Conservation (phyloP, 2,888 invertebrate genomes). For the Oscheius sp. region DNA sequence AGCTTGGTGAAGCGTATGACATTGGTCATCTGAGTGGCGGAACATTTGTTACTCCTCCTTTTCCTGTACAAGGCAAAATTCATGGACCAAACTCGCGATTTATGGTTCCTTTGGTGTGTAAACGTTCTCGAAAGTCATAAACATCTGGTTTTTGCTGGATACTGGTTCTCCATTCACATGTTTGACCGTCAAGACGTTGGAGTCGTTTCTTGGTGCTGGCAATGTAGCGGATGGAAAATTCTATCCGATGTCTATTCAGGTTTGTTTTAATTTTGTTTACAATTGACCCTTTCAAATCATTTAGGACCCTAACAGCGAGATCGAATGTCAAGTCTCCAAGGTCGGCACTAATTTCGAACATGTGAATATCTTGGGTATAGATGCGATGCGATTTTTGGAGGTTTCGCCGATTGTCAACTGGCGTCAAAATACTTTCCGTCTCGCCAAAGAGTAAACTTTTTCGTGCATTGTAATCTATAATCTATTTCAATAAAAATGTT, state of each 20-base stretch:
- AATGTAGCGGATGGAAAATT: constrained; percentile 27
- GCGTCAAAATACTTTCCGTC: constrained; percentile 37
- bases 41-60: constrained; percentile 39
- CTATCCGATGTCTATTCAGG: constrained; percentile 34
- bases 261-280: constrained; percentile 34
- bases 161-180: constrained; percentile 44
- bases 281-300: constrained; percentile 27
- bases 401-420: constrained; percentile 43
- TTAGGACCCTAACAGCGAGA: constrained; percentile 39
- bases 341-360: constrained; percentile 32
- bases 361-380: constrained; percentile 42
- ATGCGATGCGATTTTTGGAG: constrained; percentile 35
- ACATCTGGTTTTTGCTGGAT: constrained; percentile 38
- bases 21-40: constrained; percentile 36
- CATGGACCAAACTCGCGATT: constrained; percentile 37
- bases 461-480: not conserved
- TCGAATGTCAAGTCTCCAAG: constrained; percentile 44
- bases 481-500: not conserved
- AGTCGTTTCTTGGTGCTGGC: constrained; percentile 30
- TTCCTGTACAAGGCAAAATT: constrained; percentile 39
- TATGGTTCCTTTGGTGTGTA: constrained; percentile 43
- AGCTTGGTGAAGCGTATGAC: constrained; percentile 29
- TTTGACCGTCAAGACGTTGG: constrained; percentile 38
- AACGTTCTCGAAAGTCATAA: constrained; percentile 38
- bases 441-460: constrained; percentile 8